Conservation (phyloP, 2,888 invertebrate species). For the Cataglyphis livida region DNA sequence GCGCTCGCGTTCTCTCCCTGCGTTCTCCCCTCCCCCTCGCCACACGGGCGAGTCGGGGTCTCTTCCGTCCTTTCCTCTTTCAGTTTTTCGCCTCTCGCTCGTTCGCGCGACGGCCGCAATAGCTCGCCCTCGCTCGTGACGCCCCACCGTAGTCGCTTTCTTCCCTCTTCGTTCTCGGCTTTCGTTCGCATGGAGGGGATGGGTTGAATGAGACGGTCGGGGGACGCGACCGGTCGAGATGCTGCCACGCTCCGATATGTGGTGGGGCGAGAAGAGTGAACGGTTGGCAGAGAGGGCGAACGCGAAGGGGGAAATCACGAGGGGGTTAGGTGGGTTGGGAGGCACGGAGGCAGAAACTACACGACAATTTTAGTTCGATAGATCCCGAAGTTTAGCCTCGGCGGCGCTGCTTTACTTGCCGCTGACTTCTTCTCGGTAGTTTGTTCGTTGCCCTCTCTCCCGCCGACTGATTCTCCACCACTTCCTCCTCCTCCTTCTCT, state of each 20-base stretch:
- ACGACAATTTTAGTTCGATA: conserved; percentile 85
- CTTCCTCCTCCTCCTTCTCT: conserved; percentile 62
- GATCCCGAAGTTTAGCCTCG: conserved; percentile 84
- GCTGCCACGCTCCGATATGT: conserved; percentile 64
- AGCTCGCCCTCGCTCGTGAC: conserved; percentile 64
- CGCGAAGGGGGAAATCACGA: conserved; percentile 58
- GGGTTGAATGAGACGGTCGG: conserved; percentile 65
- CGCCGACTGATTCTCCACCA: conserved; percentile 60
- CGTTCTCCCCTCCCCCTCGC: conserved; percentile 64
- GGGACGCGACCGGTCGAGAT: conserved; percentile 74
- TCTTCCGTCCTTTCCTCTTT: conserved; percentile 72
- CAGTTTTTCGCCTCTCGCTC: conserved; percentile 67
- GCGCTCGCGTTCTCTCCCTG: conserved; percentile 72
- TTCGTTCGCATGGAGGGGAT: conserved; percentile 74
- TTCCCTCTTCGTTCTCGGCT: conserved; percentile 78
- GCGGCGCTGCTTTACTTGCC: conserved; percentile 84
- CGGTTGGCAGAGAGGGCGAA: conserved; percentile 63
- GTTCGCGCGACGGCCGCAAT: conserved; percentile 50
- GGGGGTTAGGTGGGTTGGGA: conserved; percentile 60
- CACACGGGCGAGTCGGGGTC: conserved; percentile 52
- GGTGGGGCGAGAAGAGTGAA: conserved; percentile 54
- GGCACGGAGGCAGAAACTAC: conserved; percentile 81
- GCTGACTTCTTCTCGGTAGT: conserved; percentile 85
- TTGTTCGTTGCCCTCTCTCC: conserved; percentile 81
- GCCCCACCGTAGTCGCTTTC: conserved; percentile 76